Conservation (phyloP, 1,140 invertebrate genomes). For the Procambarus virginalis region DNA sequence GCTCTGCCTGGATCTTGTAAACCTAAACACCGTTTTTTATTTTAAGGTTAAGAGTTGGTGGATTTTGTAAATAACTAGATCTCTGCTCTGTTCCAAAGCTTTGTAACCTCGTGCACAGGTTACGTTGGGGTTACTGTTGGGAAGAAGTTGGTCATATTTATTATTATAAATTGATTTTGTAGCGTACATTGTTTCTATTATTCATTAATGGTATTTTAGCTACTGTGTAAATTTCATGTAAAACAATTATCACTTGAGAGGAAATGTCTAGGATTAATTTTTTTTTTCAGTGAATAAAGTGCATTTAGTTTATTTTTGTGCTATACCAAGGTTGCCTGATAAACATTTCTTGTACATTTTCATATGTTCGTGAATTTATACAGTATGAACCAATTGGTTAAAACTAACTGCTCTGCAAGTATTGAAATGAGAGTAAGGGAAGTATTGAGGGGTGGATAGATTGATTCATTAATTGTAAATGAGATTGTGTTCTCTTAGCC, state of each 20-base stretch:
- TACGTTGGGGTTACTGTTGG: slow-evolving; percentile 3
- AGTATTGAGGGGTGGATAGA: neutral
- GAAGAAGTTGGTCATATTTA: slow-evolving; percentile 10
- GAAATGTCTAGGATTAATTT: neutral
- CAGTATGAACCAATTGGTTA: neutral
- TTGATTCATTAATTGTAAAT: neutral
- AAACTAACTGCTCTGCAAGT: neutral
- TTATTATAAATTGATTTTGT: slow-evolving; percentile 11
- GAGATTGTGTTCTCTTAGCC: slow-evolving; percentile 13
- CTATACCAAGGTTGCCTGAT: slow-evolving; percentile 8
- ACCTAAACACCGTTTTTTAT: neutral
- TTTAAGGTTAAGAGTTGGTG: neutral
- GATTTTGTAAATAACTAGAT: neutral
- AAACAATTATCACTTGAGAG: neutral
- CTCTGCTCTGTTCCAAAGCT: slow-evolving; percentile 9
- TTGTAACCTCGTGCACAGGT: neutral
- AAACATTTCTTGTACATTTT: slow-evolving; percentile 3
- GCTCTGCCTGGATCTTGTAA: neutral
- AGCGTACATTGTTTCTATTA: neutral
- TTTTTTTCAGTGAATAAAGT: neutral
- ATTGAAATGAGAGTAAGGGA: neutral
- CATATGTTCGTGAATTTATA: neutral
- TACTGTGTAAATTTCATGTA: neutral
- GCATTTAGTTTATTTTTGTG: slow-evolving; percentile 5
- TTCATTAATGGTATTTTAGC: slow-evolving; percentile 2